Conservation (phyloP, 2,797 vertebrate species). For the Chloroceryle amazona region DNA sequence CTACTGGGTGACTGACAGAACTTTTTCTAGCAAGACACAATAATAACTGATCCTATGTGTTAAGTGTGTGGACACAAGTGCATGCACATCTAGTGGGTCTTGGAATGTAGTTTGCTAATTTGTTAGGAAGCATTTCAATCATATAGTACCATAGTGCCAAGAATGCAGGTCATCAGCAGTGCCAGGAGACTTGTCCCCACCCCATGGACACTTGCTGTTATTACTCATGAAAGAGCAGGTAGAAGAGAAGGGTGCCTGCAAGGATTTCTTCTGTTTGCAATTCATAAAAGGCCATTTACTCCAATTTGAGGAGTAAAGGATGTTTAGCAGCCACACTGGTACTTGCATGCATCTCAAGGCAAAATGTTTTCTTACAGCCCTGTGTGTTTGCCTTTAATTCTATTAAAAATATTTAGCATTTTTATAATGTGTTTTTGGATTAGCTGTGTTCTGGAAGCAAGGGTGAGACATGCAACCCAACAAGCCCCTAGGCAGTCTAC, state of each 20-base stretch:
- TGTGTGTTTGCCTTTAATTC: background rate
- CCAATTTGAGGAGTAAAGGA: background rate
- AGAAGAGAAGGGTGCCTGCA: background rate
- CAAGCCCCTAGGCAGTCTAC: background rate
- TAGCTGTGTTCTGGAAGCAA: background rate
- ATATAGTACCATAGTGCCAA: fast-evolving
- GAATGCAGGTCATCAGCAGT: background rate
- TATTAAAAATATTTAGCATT: background rate
- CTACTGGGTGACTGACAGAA: background rate
- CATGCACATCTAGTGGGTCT: fast-evolving
- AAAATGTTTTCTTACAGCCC: background rate
- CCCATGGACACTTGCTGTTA: too few relatives aligned
- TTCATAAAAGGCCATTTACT: background rate
- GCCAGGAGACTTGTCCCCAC: background rate
- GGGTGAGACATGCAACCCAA: background rate
- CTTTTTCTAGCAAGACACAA: background rate
- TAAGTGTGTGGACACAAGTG: background rate
- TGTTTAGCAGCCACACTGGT: background rate
- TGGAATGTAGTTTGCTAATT: fast-evolving
- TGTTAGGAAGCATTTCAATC: background rate
- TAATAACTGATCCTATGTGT: too few relatives aligned
- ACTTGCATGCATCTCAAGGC: background rate
- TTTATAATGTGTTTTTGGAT: background rate
- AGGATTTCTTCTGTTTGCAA: background rate
- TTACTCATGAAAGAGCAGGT: background rate